A percentile compares a stretch with the other conserved stretches of the same genome.
Conservation (phyloP, 2,113 vertebrate genomes). For the Forbesichthys papilliferus region DNA sequence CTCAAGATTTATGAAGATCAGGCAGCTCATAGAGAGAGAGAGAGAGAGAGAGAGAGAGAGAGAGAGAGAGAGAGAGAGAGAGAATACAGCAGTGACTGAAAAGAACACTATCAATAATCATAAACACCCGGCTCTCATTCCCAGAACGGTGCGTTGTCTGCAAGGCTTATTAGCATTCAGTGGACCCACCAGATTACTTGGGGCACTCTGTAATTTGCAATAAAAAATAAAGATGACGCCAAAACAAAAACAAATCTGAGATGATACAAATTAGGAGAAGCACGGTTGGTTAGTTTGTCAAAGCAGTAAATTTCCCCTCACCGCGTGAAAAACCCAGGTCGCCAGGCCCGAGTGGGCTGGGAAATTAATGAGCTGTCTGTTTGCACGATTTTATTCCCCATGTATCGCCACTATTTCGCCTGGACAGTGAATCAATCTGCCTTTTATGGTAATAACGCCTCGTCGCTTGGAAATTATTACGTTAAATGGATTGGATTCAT, state of each 20-base stretch:
- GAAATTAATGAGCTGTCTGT: constrained; percentile 76
- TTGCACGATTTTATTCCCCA: constrained; percentile 71
- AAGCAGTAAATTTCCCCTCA: constrained; percentile 68
- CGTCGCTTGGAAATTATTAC: constrained; percentile 62
- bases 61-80: constrained; percentile 22
- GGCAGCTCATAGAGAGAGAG: constrained; percentile 57
- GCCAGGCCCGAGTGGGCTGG: constrained; percentile 46
- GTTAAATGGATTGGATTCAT: constrained; percentile 65
- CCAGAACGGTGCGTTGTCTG: constrained; percentile 61
- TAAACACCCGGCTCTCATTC: constrained; percentile 71
- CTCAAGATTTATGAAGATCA: constrained; percentile 64
- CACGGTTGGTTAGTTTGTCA: constrained; percentile 71
- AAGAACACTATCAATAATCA: constrained; percentile 74
- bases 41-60: constrained; percentile 25
- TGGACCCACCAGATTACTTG: constrained; percentile 68
- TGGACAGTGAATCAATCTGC: constrained; percentile 74
- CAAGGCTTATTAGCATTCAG: constrained; percentile 70
- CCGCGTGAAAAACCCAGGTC: constrained; percentile 61
- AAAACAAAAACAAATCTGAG: constrained; percentile 81
- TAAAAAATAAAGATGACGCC: constrained; percentile 80
- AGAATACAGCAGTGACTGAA: constrained; percentile 61
- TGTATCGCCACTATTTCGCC: constrained; percentile 56
- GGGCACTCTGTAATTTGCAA: constrained; percentile 77
- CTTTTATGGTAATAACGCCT: constrained; percentile 70
- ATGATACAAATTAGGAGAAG: constrained; percentile 75